Percentiles rank a stretch among this genome's conserved stretches.
phyloP scores from a whole-genome alignment of 2,888 invertebrate genomes.

The Rutpela maculata region DNA sequence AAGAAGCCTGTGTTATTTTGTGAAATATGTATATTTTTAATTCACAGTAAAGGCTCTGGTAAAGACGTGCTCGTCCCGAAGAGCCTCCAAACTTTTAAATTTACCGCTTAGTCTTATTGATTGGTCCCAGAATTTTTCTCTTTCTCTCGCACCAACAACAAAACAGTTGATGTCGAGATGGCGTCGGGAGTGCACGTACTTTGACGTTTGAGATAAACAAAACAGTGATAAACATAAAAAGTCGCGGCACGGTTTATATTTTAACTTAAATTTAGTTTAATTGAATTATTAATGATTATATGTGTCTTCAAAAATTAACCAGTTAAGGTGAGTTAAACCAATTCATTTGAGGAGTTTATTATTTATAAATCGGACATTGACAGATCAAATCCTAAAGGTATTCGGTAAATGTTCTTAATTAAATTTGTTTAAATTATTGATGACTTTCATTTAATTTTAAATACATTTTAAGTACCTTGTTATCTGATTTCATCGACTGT shows the following conservation, averaged over 20 bases:
- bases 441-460: background rate
- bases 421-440: background rate
- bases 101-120: slow-evolving; percentile 39
- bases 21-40: background rate
- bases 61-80: too few relatives aligned
- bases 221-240: slow-evolving; percentile 56
- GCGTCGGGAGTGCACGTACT: slow-evolving; percentile 64
- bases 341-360: slow-evolving; percentile 5
- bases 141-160: slow-evolving; percentile 41
- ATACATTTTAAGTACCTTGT: background rate
- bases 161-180: slow-evolving; percentile 69
- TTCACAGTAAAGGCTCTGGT: background rate
- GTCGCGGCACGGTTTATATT: slow-evolving; percentile 44
- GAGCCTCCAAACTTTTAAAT: background rate
- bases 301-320: background rate
- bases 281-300: slow-evolving; percentile 14
- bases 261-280: slow-evolving; percentile 31
- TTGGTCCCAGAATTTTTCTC: slow-evolving; percentile 37
- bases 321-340: slow-evolving; percentile 15
- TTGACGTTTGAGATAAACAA: slow-evolving; percentile 65
- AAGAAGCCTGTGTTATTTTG: background rate
- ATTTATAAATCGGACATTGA: slow-evolving; percentile 17
- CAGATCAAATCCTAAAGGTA: background rate
- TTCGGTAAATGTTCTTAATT: background rate
- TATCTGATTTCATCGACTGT: background rate